Base-by-base conservation (phyloP, 2,888 invertebrate genomes). In the Pristionchus maxplancki region DNA sequence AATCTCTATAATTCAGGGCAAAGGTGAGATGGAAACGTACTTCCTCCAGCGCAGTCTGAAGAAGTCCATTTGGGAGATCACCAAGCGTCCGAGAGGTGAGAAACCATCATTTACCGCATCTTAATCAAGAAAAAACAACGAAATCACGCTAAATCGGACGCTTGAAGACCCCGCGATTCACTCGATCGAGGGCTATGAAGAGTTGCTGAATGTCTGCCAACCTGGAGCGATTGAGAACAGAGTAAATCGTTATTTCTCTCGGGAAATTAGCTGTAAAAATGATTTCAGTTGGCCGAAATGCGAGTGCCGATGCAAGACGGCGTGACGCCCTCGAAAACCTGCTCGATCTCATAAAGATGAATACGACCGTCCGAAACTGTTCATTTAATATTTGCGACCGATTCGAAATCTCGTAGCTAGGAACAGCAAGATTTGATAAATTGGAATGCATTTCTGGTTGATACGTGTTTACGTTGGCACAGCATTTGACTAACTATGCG, bases 1-100 rank as follows among this genome's bases (percentile, higher is more conserved):
- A 44, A 44, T 44, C 44, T 44, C 8, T 6, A 11, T 11, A 15
- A 58, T 91, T 86, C 89, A 90, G 84, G 90, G 91, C 15, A 89
- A 88, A 81, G 92, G 93, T 2, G 91, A 92, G 83, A 93, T 94
- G 94, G 90, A 93, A 37, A 94, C 94, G 0, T 93, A 91, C 89
- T 94, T 92, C 82, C 89, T 94, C 31, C 50, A 89, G 53, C 89
- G 91, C 40, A 93, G 93, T 74, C 90, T 89, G 67, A 94, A 94
- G 90, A 90, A 92, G 81, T 94, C 93, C 15, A 90, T 94, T 82
- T 94, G 94, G 94, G 94, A 94, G 90, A 93, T 94, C 31, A 91
- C 93, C 71, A 90, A 90, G 67, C 83, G 91, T 15, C 89, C 89
- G 34, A 87, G 93, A 90, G 93, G 93, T 92, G 24, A 24, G 40